Evolutionary conservation across 2,888 invertebrate genomes (phyloP), one percentile per base, ranked within the genome.

Genomic region (Pediacus dermestoides): DNA sequence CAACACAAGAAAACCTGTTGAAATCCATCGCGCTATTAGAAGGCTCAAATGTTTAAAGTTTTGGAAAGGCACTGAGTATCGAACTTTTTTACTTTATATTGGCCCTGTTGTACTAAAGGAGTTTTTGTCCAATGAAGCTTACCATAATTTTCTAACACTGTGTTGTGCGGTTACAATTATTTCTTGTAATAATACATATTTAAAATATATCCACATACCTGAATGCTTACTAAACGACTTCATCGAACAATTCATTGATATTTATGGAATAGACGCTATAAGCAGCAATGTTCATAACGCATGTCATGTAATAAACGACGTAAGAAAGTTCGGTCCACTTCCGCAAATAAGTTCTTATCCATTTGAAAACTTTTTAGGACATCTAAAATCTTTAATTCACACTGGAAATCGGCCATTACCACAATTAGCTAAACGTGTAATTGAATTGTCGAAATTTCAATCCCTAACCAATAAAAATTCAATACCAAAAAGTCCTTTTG

Each of bases 261-360:
- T 63, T 12, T 67, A 65, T 54, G 58, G 58, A 2, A 30, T 4
- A 13, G 52, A 60, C 13, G 37, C 46, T 34, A 13, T 60, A 9
- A 49, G 54, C 4, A 59, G 58, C 34, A 66, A 66, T 51, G 47
- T 64, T 4, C 64, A 66, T 48, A 46, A 48, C 12, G 33, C 63
- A 10, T 39, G 55, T 31, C 66, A 66, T 47, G 23, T 64, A 16
- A 44, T 57, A 15, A 41, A 54, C 30, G 63, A 66, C 49, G 55
- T 50, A 4, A 22, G 30, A 23, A 50, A 39, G n/a, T 60, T 52
- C 48, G 61, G 63, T 4, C 16, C 22, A 10, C 46, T 65, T 13
- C 53, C 61, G 32, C 41, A 43, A 14, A 55, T 55, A 30, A 57
- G 57, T 12, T 46, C 55, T 4, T 66, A 63, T 45, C 48, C 52